Percentiles rank a stretch among this genome's conserved stretches.
phyloP scores from a whole-genome alignment of 1,140 invertebrate genomes.

The Calycopis cecrops region DNA sequence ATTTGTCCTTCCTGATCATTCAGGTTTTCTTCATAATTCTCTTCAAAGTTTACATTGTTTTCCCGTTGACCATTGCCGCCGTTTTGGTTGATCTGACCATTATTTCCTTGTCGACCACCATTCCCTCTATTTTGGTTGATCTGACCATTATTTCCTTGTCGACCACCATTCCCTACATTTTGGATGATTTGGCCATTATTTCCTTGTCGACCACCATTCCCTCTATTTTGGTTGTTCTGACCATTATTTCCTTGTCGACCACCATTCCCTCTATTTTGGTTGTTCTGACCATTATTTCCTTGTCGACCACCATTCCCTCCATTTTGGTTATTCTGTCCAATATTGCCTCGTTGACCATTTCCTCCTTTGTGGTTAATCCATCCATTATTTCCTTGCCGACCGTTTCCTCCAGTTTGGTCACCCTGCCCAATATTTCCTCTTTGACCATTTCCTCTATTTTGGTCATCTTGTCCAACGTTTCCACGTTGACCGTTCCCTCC shows the following conservation, averaged over 20 bases:
- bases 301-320: background rate
- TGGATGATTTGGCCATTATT: background rate
- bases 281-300: background rate
- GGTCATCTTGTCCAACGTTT: background rate
- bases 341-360: constrained; percentile 5
- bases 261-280: background rate
- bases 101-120: no score
- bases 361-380: background rate
- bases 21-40: background rate
- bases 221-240: background rate
- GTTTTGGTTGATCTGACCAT: background rate
- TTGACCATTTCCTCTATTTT: constrained; percentile 3
- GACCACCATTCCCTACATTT: background rate
- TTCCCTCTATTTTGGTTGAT: no score
- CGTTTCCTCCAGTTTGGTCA: background rate
- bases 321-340: background rate
- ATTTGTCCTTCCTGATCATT: background rate
- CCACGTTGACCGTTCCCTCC: background rate
- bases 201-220: background rate
- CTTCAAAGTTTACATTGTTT: background rate
- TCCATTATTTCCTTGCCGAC: background rate
- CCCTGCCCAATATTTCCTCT: background rate
- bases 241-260: background rate
- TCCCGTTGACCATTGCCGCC: background rate
- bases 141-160: background rate